Percentiles rank a stretch among this genome's conserved stretches.
phyloP scores from a whole-genome alignment of 2,888 invertebrate species.

The Cecidostiba fungosa region DNA sequence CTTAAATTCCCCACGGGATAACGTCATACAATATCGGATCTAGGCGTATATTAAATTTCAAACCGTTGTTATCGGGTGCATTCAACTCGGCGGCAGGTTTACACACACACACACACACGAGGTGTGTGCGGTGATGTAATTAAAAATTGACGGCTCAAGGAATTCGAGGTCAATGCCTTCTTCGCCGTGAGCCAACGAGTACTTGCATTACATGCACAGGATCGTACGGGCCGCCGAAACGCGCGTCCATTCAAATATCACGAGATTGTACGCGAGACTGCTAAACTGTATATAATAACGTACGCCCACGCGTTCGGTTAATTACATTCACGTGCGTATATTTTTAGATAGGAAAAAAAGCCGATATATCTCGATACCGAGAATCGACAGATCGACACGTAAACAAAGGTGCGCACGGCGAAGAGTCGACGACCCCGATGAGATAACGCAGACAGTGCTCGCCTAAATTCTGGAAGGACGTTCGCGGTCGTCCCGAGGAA shows the following conservation, averaged over 20 bases:
- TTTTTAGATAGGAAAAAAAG: background rate
- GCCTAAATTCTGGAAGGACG: slow-evolving; percentile 50
- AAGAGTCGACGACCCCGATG: slow-evolving; percentile 43
- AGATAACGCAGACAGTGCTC: slow-evolving; percentile 38
- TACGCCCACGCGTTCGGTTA: no score
- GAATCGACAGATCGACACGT: background rate
- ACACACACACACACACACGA: background rate
- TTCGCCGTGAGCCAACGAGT: background rate
- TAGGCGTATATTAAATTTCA: background rate
- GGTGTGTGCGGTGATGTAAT: background rate
- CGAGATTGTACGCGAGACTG: background rate
- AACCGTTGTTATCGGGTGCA: slow-evolving; percentile 6
- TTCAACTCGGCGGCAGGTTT: slow-evolving; percentile 9
- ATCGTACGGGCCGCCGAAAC: background rate
- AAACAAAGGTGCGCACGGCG: slow-evolving; percentile 6
- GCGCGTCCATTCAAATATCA: background rate
- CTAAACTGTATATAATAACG: background rate
- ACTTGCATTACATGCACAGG: slow-evolving; percentile 13
- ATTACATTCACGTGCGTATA: no score
- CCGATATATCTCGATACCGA: background rate
- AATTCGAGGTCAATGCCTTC: slow-evolving; percentile 39
- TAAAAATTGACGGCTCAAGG: slow-evolving; percentile 47
- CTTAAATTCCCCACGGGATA: background rate
- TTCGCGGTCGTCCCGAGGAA: slow-evolving; percentile 19
- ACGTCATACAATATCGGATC: background rate